phyloP scores from a whole-genome alignment of 2,797 vertebrate genomes.

The Hydrocynus forskahlii region DNA sequence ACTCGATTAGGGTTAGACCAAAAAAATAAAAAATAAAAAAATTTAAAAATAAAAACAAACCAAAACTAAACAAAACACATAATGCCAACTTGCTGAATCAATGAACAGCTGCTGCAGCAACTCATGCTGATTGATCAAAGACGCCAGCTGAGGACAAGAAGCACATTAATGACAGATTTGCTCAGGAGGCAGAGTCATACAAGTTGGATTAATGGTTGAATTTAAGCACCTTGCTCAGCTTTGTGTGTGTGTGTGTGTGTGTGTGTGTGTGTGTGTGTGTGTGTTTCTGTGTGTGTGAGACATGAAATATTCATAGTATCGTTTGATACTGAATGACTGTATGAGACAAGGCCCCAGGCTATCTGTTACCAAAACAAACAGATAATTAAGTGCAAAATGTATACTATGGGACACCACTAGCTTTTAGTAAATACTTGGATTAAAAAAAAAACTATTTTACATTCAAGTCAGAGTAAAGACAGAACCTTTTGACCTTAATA shows the following conservation, averaged over 20 bases:
- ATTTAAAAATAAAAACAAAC: not conserved
- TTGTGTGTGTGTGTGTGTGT: not conserved
- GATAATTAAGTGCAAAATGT: not conserved
- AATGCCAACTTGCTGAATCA: not conserved
- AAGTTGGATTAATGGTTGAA: not conserved
- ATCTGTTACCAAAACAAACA: constrained; percentile 11
- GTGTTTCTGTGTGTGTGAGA: too few species aligned
- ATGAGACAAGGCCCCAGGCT: not conserved
- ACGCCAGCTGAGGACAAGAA: not conserved
- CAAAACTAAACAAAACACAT: not conserved
- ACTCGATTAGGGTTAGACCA: not conserved
- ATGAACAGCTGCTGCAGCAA: not conserved
- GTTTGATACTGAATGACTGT: not conserved
- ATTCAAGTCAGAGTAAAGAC: not conserved
- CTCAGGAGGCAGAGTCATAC: not conserved
- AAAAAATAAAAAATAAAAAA: not conserved
- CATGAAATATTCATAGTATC: not conserved
- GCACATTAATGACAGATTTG: not conserved
- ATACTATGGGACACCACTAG: not conserved
- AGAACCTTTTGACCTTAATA: not conserved
- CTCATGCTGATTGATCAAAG: not conserved
- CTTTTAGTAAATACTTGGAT: not conserved
- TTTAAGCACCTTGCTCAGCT: not conserved
- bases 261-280: too few species aligned
- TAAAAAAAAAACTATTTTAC: not conserved